Evolutionary conservation across 2,113 vertebrate species (phyloP).

Genomic region (Catagonus wagneri): DNA sequence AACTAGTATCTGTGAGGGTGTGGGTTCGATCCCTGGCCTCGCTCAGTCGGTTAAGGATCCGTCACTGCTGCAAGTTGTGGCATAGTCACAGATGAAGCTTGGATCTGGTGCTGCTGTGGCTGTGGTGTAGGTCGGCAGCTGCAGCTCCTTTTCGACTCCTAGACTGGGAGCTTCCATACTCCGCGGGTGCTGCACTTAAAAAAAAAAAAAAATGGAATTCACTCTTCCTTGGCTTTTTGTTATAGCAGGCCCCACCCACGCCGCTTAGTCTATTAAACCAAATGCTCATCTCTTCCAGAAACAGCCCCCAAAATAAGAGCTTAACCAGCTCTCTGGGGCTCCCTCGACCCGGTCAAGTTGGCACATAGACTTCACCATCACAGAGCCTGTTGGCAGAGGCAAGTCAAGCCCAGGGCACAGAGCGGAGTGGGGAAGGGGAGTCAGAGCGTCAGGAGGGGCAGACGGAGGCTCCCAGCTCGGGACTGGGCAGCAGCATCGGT

Average conservation of each 20-base stretch:
- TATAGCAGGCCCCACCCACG: background rate
- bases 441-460: background rate
- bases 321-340: background rate
- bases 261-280: background rate
- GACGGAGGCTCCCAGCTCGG: background rate
- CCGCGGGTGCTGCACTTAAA: no score
- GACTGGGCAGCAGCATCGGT: accelerated
- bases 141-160: no score
- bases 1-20: no score
- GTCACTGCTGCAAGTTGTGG: no score
- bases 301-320: background rate
- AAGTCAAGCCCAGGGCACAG: background rate
- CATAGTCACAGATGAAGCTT: no score
- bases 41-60: no score
- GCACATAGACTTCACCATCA: background rate
- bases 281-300: background rate
- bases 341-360: background rate
- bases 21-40: no score
- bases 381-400: background rate
- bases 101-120: no score
- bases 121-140: no score
- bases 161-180: no score
- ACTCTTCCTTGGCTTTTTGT: background rate
- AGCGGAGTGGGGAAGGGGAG: accelerated
- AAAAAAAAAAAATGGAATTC: background rate